Evolutionary conservation across 2,888 invertebrate genomes (phyloP), one percentile per base, ranked within the genome.

Genomic region (Tenthredo scrophulariae): DNA sequence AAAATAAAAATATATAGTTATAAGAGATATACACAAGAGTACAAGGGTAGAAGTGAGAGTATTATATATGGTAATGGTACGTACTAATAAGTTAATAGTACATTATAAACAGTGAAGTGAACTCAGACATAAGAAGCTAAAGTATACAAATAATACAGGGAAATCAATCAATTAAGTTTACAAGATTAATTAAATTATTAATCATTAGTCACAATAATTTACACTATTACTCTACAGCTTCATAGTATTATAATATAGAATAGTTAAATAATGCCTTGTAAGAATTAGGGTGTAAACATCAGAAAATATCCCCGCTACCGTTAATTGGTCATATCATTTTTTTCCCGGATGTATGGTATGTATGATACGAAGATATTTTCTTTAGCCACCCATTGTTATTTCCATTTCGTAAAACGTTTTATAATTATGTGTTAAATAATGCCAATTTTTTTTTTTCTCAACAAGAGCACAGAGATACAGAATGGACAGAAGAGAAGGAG

Each of bases 61-160:
- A 67, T 80, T 82, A 67, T 80, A 80, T 10, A 54, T 74, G 37
- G 7, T 37, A 37, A 86, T 67, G 40, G 37, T 74, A 74, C 22
- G 22, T 74, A 74, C 33, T 70, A 70, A 86, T 58, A 85, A 67
- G 54, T 43, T 82, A 43, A 80, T 82, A 84, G 82, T 85, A 85
- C 54, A 46, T 29, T 50, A 88, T 87, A 87, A 87, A 86, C 62
- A 88, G 86, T 65, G 67, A 67, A 86, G 70, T 85, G 87, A 88
- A 89, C 87, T 87, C 87, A 89, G 88, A 89, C 88, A 89, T 89
- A 88, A 89, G 87, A 89, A 89, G 88, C 89, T 89, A 87, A 89
- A 89, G 86, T 87, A 90, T 88, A 90, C 88, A 85, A 86, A 87
- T 82, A 22, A 85, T 85, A 85, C 62, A 88, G 86, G 82, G 83